Percentiles rank a stretch among this genome's conserved stretches.
Evolutionary conservation across 2,113 vertebrate species (phyloP).

Genomic region (Actinemys pallida): DNA sequence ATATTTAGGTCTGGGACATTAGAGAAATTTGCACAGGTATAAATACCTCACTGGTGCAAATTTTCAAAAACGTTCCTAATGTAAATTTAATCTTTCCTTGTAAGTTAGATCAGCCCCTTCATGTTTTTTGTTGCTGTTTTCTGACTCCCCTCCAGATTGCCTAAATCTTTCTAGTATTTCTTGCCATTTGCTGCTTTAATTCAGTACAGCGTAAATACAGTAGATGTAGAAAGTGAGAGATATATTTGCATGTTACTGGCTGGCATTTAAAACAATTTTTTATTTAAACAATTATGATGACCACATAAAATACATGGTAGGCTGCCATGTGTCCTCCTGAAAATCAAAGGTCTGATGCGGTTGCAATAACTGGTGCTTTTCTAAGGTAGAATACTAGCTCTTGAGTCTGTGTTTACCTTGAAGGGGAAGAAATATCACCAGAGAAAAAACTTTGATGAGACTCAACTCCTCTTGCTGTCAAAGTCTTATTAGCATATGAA

Average conservation of each 20-base stretch:
- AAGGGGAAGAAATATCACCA: background rate
- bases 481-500: background rate
- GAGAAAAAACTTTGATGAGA: background rate
- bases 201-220: background rate
- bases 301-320: background rate
- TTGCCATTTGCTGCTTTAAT: background rate
- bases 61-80: background rate
- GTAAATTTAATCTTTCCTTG: background rate
- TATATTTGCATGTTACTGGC: background rate
- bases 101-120: background rate
- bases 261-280: background rate
- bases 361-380: background rate
- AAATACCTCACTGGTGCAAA: background rate
- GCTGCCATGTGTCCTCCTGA: background rate
- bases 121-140: background rate
- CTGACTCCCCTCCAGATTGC: background rate
- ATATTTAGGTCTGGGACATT: background rate
- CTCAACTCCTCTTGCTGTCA: background rate
- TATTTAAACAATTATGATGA: background rate
- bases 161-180: background rate
- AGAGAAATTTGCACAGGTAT: background rate
- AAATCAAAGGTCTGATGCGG: rapidly evolving
- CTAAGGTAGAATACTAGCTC: background rate
- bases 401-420: background rate
- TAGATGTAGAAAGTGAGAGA: background rate